These are phyloP conservation scores for Scolopax bukidnonensis DNA, from an alignment of 2,797 vertebrate genomes.

Conservation along the genomic window DNA sequence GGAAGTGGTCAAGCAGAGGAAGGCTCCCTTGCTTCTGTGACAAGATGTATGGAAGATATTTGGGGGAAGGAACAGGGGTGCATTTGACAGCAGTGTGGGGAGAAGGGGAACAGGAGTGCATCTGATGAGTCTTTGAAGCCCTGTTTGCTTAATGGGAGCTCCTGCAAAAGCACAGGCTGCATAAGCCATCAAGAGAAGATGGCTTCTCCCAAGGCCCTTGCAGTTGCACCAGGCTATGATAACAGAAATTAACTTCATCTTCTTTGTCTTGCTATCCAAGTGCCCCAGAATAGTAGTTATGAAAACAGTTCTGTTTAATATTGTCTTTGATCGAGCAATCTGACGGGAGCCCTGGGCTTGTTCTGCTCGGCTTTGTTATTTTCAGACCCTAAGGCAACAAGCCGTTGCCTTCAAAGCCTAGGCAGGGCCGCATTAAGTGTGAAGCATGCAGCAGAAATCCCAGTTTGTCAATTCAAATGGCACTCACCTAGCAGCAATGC, in stretches of 20 bases:
- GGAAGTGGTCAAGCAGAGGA: not conserved
- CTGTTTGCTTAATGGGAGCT: conserved; percentile 40
- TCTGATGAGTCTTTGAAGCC: conserved; percentile 24
- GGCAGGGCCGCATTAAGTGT: conserved; percentile 55
- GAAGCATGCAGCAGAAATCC: conserved; percentile 49
- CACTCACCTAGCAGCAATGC: conserved; percentile 59
- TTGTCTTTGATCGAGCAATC: conserved; percentile 76
- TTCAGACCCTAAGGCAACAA: conserved; percentile 79
- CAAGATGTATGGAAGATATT: not conserved
- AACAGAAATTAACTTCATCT: conserved; percentile 73
- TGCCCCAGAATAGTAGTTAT: conserved; percentile 74
- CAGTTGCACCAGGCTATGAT: conserved; percentile 58
- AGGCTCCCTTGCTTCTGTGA: not conserved
- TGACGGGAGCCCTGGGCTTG: conserved; percentile 60
- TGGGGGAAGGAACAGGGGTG: not conserved
- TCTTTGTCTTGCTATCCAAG: conserved; percentile 52
- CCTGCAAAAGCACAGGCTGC: conserved; percentile 24
- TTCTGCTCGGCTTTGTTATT: conserved; percentile 73
- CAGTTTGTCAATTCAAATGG: conserved; percentile 74
- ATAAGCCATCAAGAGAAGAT: conserved; percentile 62
- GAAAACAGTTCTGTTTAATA: conserved; percentile 76
- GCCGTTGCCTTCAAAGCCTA: conserved; percentile 69
- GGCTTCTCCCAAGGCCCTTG: conserved; percentile 64
- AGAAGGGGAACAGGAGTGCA: not conserved
- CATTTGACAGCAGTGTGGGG: accelerated